phyloP scores from a whole-genome alignment of 2,797 vertebrate genomes.

The Malacoraja senta region DNA sequence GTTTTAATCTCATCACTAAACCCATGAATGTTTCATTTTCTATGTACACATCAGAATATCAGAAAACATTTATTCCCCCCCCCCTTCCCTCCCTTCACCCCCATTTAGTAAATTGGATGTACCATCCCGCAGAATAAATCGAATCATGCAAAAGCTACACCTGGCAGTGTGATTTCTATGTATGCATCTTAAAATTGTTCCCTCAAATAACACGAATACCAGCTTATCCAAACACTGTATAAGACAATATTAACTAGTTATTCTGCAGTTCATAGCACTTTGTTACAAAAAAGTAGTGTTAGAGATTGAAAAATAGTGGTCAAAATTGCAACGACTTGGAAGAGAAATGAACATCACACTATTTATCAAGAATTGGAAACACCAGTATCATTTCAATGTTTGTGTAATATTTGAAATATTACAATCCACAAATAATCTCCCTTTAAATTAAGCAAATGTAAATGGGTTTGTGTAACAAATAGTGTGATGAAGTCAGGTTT shows the following conservation, averaged over 20 bases:
- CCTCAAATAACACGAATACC: conserved; percentile 4
- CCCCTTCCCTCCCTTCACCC: too few species aligned
- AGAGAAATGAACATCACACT: not conserved
- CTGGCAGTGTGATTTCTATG: not conserved
- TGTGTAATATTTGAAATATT: not conserved
- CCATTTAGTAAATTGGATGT: conserved; percentile 1
- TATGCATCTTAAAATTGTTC: not conserved
- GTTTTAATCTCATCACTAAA: not conserved
- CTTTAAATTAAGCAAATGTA: not conserved
- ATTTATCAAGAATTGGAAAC: not conserved
- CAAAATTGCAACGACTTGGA: not conserved
- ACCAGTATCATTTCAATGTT: not conserved
- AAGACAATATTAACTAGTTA: not conserved
- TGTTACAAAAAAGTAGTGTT: not conserved
- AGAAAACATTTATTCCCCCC: not conserved
- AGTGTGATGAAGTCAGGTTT: not conserved
- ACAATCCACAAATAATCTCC: not conserved
- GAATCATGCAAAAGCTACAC: not conserved
- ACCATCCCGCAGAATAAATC: not conserved
- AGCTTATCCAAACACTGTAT: not conserved
- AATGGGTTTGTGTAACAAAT: not conserved
- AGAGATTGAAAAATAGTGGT: not conserved
- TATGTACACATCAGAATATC: not conserved
- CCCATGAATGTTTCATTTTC: not conserved
- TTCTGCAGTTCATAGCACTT: not conserved